Base-by-base conservation (phyloP, 2,113 vertebrate species). In the Brachyistius frenatus region DNA sequence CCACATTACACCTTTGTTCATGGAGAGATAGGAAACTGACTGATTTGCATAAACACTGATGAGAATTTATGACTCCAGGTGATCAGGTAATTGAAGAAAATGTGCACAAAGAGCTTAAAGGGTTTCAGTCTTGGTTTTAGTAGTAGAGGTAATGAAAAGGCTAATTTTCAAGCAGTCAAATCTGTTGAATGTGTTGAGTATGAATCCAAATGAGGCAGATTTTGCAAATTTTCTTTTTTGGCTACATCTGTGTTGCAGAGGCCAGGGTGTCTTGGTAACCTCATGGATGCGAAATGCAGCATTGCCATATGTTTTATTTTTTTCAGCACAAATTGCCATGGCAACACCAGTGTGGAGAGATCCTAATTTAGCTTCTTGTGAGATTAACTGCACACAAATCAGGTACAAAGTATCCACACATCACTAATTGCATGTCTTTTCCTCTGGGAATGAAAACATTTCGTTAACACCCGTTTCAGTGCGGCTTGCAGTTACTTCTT, bases 261-360 rank as follows among this genome's bases (percentile, higher is more conserved):
- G 63, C 15, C 61, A 73, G 44, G 16, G 41, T 9, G 9, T 70
- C 70, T 75, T 8, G 0, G 49, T 78, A 63, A 66, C 74, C 49
- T 33, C 1, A 4, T 9, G 50, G 16, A 86, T 81, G 39, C 46
- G 80, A 86, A 83, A 11, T 67, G 16, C 68, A 64, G 62, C 30
- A 16, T 16, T 74, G 50, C 54, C 61, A 70, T 86, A 81, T 81
- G 74, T 68, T 86, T 86, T 53, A 13, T 67, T 47, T 62, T 65
- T 41, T 62, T 73, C n/a, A 66, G 14, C 35, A 64, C 44, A 76
- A 63, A 84, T 91, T 58, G 49, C 85, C 86, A 92, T 91, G 85
- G 89, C 85, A 90, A 92, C 90, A 44, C 35, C 13, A 41, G 55
- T 8, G 0, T 36, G 54, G 68, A 72, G 60, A 68, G 46, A 75